phyloP scores from a whole-genome alignment of 2,888 invertebrate species.

The Lepidochrysops patricia region DNA sequence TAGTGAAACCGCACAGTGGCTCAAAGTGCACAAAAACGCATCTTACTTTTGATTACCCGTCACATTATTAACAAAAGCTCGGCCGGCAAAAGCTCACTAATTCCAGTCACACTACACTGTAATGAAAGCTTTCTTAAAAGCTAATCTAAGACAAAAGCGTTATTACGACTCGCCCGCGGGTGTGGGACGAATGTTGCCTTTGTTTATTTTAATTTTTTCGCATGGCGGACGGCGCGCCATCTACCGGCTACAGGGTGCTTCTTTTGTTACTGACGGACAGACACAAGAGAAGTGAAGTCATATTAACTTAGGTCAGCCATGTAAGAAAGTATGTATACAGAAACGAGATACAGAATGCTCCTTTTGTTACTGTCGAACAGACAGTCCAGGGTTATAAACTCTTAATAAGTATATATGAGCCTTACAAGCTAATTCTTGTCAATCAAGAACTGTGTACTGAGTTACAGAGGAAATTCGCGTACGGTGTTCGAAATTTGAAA shows the following conservation, averaged over 20 bases:
- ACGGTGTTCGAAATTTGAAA: no score
- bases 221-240: constrained; percentile 42
- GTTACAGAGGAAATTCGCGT: no score
- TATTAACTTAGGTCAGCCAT: no score
- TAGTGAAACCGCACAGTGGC: no score
- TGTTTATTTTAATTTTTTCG: constrained; percentile 73
- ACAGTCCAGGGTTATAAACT: no score
- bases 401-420: no score
- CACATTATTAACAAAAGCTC: constrained; percentile 16
- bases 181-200: constrained; percentile 61
- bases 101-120: constrained; percentile 33
- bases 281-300: no score
- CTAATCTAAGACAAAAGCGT: constrained; percentile 73
- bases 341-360: no score
- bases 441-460: no score
- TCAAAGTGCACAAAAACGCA: constrained; percentile 1
- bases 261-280: neutral
- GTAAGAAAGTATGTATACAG: no score
- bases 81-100: constrained; percentile 26
- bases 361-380: no score
- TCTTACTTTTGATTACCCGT: constrained; percentile 14
- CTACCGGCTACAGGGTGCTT: constrained; percentile 45
- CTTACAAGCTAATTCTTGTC: no score
- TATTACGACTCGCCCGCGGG: constrained; percentile 57
- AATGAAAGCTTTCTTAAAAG: constrained; percentile 61